Percentiles rank a stretch among this genome's conserved stretches.
These are phyloP conservation scores for Cheracebus regulus DNA, from an alignment of 2,797 vertebrate species.

Conservation along the genomic window DNA sequence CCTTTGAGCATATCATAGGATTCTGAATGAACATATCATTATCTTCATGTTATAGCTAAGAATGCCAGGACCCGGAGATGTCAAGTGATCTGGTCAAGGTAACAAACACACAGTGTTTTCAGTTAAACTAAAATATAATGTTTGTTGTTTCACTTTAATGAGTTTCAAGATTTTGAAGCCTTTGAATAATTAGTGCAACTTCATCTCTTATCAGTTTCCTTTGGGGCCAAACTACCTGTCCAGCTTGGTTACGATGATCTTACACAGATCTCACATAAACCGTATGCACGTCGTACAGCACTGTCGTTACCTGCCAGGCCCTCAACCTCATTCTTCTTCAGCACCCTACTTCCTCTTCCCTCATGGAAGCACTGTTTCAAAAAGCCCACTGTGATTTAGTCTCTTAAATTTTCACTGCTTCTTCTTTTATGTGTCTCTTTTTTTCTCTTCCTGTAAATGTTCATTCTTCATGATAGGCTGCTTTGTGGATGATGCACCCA, in stretches of 20 bases:
- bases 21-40: neutral
- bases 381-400: neutral
- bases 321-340: neutral
- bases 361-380: neutral
- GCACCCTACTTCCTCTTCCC: neutral
- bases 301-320: too few species aligned
- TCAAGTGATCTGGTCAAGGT: neutral
- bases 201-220: neutral
- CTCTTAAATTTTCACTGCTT: neutral
- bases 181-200: neutral
- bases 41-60: neutral
- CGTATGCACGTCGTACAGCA: accelerated
- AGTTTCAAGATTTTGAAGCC: neutral
- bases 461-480: neutral
- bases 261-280: neutral
- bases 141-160: neutral
- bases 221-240: neutral
- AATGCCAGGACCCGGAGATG: neutral
- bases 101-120: neutral
- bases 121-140: neutral
- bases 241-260: neutral
- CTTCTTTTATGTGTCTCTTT: neutral
- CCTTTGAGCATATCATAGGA: neutral
- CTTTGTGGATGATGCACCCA: neutral
- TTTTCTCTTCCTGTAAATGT: neutral